Conservation (phyloP, 1,140 invertebrate species). For the Diorhabda elongata region DNA sequence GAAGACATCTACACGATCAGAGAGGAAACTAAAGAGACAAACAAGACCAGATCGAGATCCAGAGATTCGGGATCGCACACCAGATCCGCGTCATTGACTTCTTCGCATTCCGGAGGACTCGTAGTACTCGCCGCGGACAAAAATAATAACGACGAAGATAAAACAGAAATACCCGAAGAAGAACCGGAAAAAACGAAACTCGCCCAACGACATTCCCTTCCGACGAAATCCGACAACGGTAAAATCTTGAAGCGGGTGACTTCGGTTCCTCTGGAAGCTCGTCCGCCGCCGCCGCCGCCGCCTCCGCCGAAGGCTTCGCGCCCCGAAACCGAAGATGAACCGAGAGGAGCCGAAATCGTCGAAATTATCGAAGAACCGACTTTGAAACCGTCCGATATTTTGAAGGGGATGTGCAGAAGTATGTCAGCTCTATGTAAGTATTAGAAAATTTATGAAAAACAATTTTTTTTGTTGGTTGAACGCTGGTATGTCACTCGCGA, state of each 20-base stretch:
- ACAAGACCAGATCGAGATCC: conserved; percentile 48
- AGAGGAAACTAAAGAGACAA: conserved; percentile 49
- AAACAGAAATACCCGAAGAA: conserved; percentile 36
- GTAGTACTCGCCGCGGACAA: conserved; percentile 41
- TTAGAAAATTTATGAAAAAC: no score
- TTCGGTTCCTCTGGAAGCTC: conserved; percentile 31
- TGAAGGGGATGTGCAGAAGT: conserved; percentile 47
- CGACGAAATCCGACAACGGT: conserved; percentile 27
- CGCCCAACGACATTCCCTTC: conserved; percentile 42
- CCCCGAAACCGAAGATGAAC: conserved; percentile 32
- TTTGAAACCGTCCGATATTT: conserved; percentile 56
- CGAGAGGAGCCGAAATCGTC: conserved; percentile 42
- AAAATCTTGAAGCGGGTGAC: conserved; percentile 40
- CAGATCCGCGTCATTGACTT: conserved; percentile 57
- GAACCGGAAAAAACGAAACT: conserved; percentile 43
- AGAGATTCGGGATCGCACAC: conserved; percentile 66
- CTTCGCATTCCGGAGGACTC: conserved; percentile 46
- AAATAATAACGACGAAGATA: neutral
- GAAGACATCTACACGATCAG: conserved; percentile 69
- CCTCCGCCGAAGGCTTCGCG: conserved; percentile 41
- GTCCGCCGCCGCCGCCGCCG: conserved; percentile 59
- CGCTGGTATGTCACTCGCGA: no score
- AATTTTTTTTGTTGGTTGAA: no score
- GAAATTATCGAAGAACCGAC: conserved; percentile 59
- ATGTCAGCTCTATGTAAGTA: conserved; percentile 45